Base-by-base conservation (phyloP, 2,888 invertebrate genomes). In the Phortica okadai region DNA sequence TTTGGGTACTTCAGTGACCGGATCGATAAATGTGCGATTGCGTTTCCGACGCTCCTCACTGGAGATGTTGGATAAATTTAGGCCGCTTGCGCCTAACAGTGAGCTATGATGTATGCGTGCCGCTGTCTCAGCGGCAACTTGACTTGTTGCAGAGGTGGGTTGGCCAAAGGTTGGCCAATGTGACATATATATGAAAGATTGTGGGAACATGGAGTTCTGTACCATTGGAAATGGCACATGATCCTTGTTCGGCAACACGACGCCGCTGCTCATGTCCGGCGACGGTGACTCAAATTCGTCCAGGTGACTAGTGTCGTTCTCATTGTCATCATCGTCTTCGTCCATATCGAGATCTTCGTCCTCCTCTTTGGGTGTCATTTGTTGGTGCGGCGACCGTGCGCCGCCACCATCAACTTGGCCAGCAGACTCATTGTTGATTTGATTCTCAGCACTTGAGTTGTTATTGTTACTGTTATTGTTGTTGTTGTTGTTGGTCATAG, bases 21-120 rank as follows among this genome's bases (percentile, higher is more conserved):
- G 99, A 92, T 99, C 99, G 88, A 99, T 99, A 92, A 99, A 99
- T 62, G 99, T 99, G 83, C 99, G 95, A 91, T 99, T 99, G 64
- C 99, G 94, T 91, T 98, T 98, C 81, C 98, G 94, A 56, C 97
- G 94, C 89, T 98, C 97, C 86, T 97, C 97, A n/a, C 94, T 95
- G 14, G 94, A 93, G 59, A 95, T 92, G 80, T 93, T 94, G 45
- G 93, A 92, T 80, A 96, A 91, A 87, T 95, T 95, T 5, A 94
- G 90, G 0, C 94, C 93, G 72, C 93, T 92, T 42, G 94, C 93
- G 81, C 88, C 90, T 79, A 90, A 80, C 0, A 88, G 75, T 44
- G 84, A 84, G 8, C 82, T 88, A 10, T 88, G 89, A 77, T 88
- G 89, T 74, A 89, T 87, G 6, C 88, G 90, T 1, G 90, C 90